These are phyloP conservation scores for Apis cerana DNA, from an alignment of 1,140 invertebrate species.

Conservation along the genomic window DNA sequence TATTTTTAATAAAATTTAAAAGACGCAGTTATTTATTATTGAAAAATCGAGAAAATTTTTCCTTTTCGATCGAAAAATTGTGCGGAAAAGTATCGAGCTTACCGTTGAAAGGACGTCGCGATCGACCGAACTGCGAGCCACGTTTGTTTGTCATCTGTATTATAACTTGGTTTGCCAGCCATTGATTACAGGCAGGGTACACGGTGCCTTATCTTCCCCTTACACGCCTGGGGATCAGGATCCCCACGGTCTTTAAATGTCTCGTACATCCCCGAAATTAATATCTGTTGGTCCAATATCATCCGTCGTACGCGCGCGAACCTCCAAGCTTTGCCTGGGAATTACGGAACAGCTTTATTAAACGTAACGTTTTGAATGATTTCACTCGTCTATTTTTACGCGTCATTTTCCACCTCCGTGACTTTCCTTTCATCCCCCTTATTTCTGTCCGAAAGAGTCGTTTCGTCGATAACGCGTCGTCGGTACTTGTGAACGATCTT, in stretches of 20 bases:
- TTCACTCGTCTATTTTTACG: conserved; percentile 2
- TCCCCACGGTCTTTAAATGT: conserved; percentile 74
- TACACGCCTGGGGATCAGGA: conserved; percentile 75
- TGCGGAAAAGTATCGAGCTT: not conserved
- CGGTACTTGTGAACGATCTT: conserved; percentile 3
- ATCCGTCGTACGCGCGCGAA: conserved; percentile 68
- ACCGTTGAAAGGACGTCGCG: not conserved
- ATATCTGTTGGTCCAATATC: conserved; percentile 79
- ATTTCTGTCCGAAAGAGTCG: not conserved
- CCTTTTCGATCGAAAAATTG: too few species aligned
- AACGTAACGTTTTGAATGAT: conserved; percentile 52
- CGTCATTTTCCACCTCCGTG: too few species aligned
- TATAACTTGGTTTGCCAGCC: conserved; percentile 65
- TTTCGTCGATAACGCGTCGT: conserved; percentile 14
- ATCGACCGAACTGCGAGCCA: not conserved
- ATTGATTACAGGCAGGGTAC: conserved; percentile 76
- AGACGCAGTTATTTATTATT: too few species aligned
- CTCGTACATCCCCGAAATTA: conserved; percentile 79
- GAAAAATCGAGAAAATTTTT: too few species aligned
- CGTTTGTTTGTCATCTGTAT: conserved; percentile 62
- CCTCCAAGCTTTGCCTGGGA: conserved; percentile 40
- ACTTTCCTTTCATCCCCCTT: not conserved
- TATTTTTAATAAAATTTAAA: too few species aligned
- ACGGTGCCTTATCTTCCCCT: conserved; percentile 78
- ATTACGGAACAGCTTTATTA: conserved; percentile 69